These are phyloP conservation scores for Muntiacus muntjak DNA, from an alignment of 2,113 vertebrate species.

Conservation along the genomic window DNA sequence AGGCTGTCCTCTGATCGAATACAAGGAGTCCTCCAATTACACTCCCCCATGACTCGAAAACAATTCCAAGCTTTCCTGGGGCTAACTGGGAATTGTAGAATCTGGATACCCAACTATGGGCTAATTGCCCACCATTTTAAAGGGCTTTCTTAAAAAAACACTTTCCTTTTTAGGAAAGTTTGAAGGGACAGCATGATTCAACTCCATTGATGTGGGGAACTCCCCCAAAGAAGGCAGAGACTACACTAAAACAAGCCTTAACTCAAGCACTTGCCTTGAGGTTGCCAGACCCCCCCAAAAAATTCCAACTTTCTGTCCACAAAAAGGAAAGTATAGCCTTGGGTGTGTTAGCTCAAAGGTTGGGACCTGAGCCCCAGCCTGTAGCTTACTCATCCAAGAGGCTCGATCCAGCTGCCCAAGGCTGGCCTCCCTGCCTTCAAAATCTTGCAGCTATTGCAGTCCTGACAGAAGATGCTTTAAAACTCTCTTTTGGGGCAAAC, in stretches of 20 bases:
- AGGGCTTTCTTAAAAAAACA: not conserved
- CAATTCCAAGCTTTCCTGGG: not conserved
- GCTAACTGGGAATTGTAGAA: not conserved
- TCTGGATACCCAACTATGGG: not conserved
- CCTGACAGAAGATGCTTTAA: not conserved
- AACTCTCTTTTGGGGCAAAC: not conserved
- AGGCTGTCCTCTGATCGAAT: not conserved
- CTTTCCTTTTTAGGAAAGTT: not conserved
- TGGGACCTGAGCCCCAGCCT: not conserved
- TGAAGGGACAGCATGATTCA: not conserved
- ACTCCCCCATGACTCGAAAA: not conserved
- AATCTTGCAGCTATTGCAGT: not conserved
- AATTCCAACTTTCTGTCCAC: not conserved
- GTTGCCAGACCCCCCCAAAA: not conserved
- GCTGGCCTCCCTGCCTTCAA: not conserved
- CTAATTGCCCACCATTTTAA: not conserved
- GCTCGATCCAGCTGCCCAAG: not conserved
- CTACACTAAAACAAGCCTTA: not conserved
- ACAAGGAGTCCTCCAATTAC: not conserved
- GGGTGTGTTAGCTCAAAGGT: not conserved
- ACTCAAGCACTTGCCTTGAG: not conserved
- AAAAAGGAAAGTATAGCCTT: not conserved
- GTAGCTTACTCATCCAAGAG: not conserved
- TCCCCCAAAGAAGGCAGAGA: not conserved
- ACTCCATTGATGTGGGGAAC: not conserved